phyloP scores from a whole-genome alignment of 2,113 vertebrate genomes.

The Chelonoidis abingdonii region DNA sequence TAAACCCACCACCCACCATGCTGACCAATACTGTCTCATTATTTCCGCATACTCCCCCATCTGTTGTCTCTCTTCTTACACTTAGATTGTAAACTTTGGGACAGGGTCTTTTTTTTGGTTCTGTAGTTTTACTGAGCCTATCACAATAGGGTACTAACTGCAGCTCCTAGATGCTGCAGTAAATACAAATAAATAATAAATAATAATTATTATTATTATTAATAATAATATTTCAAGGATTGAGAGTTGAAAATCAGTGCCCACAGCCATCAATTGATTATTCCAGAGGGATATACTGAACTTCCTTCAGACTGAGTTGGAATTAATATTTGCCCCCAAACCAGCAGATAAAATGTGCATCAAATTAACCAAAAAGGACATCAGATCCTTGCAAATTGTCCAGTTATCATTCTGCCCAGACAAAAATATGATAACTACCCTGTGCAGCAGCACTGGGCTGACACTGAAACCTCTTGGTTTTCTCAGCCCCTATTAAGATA shows the following conservation, averaged over 20 bases:
- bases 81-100: no score
- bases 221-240: background rate
- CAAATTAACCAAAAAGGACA: background rate
- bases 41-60: no score
- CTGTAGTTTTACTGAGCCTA: no score
- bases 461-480: background rate
- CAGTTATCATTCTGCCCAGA: background rate
- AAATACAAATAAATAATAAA: no score
- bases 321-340: background rate
- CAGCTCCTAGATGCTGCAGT: no score
- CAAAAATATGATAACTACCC: background rate
- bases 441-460: background rate
- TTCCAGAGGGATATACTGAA: background rate
- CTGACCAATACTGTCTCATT: no score
- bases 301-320: background rate
- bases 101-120: no score
- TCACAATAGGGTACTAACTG: no score
- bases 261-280: background rate
- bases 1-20: no score
- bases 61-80: no score
- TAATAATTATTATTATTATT: no score
- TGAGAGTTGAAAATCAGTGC: background rate
- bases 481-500: background rate
- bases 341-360: background rate
- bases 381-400: background rate